Evolutionary conservation across 30 jellyfish, hydroid and myxozoan genomes (phyloP), one percentile per base, ranked within the genome.

Genomic region (Aurelia aurita complex sp. Pacific): DNA sequence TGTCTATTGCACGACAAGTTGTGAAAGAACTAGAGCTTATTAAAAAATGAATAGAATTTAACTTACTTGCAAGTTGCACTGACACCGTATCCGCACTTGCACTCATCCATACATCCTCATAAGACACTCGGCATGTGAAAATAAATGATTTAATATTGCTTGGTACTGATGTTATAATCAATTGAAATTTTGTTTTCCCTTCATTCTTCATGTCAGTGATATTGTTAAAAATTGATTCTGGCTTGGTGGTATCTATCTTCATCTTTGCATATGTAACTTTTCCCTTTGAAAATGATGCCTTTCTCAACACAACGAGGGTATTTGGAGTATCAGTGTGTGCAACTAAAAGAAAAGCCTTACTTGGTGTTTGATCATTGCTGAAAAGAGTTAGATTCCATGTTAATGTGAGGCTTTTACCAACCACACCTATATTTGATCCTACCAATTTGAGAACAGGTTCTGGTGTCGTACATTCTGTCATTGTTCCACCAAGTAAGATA

Each of bases 61-160:
- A 72, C 91, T 55, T 76, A 82, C 91, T 73, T 69, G 85, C 85
- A 82, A 82, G 78, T 43, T 54, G 19, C n/a, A 82, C 77, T 8
- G 77, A 66, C 17, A 64, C 63, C 2, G 5, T 23, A 36, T 82
- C 50, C 19, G 17, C 79, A 8, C 17, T 12, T 23, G 78, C 73
- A 2, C 38, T 43, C 2, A 6, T 19, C 85, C 85, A 82, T 17
- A 32, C n/a, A 73, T 35, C 85, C 17, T 33, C 79, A 16, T 3
- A 23, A 17, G 11, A 6, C 5, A 72, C 80, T 59, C 64, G 35
- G 72, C 85, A 82, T 16, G 3, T 65, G 63, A 82, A 82, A 36
- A 33, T 35, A 40, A 50, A 82, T 57, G 33, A 6, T 46, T 52
- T 40, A 55, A 82, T 43, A 70, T 70, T 63, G n/a, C 52, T 19